Conservation (phyloP, 92 coral and sea anemone species). For the Pocillopora grandis region DNA sequence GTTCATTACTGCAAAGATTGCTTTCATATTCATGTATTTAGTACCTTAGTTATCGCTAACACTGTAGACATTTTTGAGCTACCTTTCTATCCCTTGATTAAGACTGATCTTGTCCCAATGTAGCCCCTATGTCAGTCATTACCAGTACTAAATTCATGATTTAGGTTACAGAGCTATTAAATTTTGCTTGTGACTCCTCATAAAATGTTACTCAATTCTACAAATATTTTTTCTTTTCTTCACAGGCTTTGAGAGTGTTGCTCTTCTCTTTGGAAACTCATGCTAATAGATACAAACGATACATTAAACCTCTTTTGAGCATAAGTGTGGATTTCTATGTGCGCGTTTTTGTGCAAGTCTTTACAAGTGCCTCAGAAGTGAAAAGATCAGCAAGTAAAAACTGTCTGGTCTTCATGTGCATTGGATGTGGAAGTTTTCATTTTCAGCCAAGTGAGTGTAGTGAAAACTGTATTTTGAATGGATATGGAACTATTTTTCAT, state of each 20-base stretch:
- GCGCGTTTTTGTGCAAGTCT: conserved; percentile 94
- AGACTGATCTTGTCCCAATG: no score
- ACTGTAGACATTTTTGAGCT: no score
- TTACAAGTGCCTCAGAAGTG: conserved; percentile 93
- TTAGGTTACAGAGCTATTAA: no score
- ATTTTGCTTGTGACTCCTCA: background rate
- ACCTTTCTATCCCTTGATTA: no score
- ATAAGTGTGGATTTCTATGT: conserved; percentile 95
- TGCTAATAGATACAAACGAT: conserved; percentile 93
- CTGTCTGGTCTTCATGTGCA: conserved; percentile 81
- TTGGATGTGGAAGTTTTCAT: conserved; percentile 93
- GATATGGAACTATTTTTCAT: no score
- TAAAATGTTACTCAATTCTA: background rate
- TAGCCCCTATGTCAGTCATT: no score
- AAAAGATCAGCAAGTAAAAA: conserved; percentile 93
- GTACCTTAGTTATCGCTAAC: no score
- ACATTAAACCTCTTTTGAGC: conserved; percentile 85
- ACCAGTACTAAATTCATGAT: no score
- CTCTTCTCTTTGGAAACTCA: conserved; percentile 89
- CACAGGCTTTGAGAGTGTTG: conserved; percentile 84
- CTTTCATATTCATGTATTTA: no score
- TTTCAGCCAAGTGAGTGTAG: conserved; percentile 81
- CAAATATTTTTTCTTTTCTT: background rate
- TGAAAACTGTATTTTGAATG: no score
- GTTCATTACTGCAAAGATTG: no score